Conservation (phyloP, 1,140 invertebrate species). For the Lutraria rhynchaena region DNA sequence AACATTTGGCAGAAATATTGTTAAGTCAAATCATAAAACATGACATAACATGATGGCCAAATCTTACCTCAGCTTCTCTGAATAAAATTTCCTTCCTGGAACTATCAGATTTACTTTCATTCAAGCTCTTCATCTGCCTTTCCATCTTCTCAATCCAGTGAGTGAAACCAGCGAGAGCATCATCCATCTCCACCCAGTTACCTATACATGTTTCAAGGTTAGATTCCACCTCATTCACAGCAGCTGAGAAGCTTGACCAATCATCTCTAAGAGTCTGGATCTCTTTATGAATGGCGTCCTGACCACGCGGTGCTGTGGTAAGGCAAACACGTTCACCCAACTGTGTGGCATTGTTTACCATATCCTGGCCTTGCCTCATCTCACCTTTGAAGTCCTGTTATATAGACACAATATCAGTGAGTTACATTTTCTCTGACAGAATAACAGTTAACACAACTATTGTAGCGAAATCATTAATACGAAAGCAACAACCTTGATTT, state of each 20-base stretch:
- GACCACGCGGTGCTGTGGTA: conserved; percentile 74
- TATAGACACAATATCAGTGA: too few species aligned
- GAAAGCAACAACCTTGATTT: too few species aligned
- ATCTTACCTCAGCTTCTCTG: conserved; percentile 84
- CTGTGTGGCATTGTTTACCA: conserved; percentile 73
- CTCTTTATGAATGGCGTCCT: conserved; percentile 76
- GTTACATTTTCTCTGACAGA: too few species aligned
- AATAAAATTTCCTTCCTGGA: conserved; percentile 92
- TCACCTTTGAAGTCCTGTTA: conserved; percentile 75
- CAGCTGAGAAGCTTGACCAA: conserved; percentile 73
- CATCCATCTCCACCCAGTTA: conserved; percentile 97
- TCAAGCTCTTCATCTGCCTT: conserved; percentile 92
- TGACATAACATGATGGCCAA: too few species aligned
- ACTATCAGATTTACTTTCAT: conserved; percentile 94
- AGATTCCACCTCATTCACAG: conserved; percentile 85
- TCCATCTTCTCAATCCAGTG: conserved; percentile 86
- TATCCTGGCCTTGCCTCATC: conserved; percentile 72
- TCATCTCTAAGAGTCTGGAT: conserved; percentile 76
- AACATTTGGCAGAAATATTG: too few species aligned
- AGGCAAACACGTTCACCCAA: conserved; percentile 71
- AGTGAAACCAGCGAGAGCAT: conserved; percentile 88
- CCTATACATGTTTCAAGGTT: conserved; percentile 94
- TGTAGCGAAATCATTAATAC: too few species aligned
- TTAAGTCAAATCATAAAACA: too few species aligned
- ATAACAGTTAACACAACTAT: too few species aligned